A percentile compares a stretch with the other conserved stretches of the same genome.
Evolutionary conservation across 2,888 invertebrate species (phyloP).

Genomic region (Tromatobia lineatoria): DNA sequence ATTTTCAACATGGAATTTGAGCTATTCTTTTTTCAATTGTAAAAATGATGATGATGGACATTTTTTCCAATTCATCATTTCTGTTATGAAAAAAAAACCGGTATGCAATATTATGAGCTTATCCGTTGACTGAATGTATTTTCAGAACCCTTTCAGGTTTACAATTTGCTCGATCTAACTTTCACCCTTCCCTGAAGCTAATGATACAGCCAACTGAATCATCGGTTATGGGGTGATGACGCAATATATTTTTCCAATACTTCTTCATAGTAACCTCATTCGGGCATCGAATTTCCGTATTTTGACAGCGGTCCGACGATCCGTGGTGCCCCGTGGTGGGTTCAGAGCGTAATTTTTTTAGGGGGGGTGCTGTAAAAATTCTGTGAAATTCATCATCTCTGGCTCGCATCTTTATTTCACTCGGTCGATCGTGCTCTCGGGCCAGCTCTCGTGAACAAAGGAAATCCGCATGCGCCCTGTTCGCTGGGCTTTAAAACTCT

Average conservation of each 20-base stretch:
- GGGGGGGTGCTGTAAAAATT: constrained; percentile 49
- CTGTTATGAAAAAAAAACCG: neutral
- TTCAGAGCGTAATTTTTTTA: constrained; percentile 12
- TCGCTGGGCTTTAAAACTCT: constrained; percentile 54
- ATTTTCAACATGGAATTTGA: too few species aligned
- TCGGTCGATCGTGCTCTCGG: constrained; percentile 55
- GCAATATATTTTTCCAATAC: constrained; percentile 53
- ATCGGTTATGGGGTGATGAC: constrained; percentile 52
- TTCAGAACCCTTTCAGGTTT: constrained; percentile 36
- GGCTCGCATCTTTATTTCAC: constrained; percentile 63
- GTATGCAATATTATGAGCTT: neutral
- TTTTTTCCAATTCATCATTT: neutral
- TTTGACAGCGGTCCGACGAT: constrained; percentile 84
- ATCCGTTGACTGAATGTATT: neutral
- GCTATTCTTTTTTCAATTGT: too few species aligned
- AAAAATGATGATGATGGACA: too few species aligned
- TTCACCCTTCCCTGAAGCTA: constrained; percentile 43
- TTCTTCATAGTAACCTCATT: constrained; percentile 62
- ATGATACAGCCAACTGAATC: constrained; percentile 66
- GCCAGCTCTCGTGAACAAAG: constrained; percentile 58
- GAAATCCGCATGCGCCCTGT: constrained; percentile 53
- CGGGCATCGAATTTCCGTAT: constrained; percentile 82
- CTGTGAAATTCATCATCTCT: constrained; percentile 59
- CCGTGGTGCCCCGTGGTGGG: constrained; percentile 70
- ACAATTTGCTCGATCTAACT: constrained; percentile 49